Evolutionary conservation across 2,797 vertebrate species (phyloP).

Genomic region (Cirrhinus mrigala): DNA sequence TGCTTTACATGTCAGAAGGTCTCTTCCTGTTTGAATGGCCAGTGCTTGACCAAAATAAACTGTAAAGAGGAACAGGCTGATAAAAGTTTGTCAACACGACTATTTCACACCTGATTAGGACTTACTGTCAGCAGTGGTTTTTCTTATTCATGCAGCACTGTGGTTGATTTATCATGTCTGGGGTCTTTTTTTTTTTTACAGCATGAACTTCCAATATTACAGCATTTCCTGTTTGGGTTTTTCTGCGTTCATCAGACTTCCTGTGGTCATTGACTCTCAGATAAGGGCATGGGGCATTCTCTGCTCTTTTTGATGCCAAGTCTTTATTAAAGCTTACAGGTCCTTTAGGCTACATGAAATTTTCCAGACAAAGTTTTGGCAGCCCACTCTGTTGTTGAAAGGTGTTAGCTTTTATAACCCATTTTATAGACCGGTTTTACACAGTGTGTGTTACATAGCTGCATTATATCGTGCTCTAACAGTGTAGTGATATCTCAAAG

Average conservation of each 20-base stretch:
- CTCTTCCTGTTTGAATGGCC: neutral
- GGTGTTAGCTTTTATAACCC: neutral
- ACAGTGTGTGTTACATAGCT: neutral
- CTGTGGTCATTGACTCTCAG: constrained; percentile 25
- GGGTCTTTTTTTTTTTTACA: neutral
- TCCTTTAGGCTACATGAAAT: neutral
- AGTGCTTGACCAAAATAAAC: neutral
- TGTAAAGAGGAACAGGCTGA: neutral
- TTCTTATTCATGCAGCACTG: neutral
- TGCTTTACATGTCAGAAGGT: neutral
- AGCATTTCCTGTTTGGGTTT: constrained; percentile 38
- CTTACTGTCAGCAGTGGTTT: neutral
- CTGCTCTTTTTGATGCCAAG: neutral
- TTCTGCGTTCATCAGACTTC: constrained; percentile 21
- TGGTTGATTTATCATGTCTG: neutral
- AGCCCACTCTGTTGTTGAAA: neutral
- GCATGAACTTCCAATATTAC: constrained; percentile 1
- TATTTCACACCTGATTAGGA: constrained; percentile 7
- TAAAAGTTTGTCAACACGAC: neutral
- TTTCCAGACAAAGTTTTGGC: constrained; percentile 5
- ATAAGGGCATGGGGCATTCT: constrained; percentile 23
- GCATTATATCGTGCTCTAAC: neutral
- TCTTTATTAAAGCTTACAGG: neutral
- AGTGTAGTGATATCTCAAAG: neutral
- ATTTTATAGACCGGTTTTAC: constrained; percentile 1